Base-by-base conservation (phyloP, 1,140 invertebrate species). In the Pseudomyrmex concolor region DNA sequence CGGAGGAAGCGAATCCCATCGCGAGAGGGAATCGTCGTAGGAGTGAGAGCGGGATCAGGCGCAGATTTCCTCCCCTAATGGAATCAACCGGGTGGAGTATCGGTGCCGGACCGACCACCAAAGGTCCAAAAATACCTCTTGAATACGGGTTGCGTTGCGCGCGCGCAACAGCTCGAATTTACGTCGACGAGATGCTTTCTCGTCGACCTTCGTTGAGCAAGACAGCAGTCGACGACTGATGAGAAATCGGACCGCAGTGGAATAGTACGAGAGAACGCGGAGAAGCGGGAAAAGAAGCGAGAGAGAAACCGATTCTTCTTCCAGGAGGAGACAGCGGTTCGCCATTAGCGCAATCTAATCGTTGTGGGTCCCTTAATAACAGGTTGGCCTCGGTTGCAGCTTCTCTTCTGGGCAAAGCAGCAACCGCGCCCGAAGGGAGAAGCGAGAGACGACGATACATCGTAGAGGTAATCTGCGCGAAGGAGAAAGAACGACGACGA, bases 291-390 rank as follows among this genome's bases (percentile, higher is more conserved):
- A 71, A 67, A 83, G 72, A 72, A 60, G 81, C 7, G 67, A 70
- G 72, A 34, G 34, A 34, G 5, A 15, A 67, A 73, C 64, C 68
- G 84, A 86, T 87, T 84, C 84, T 87, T 85, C 68, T 57, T 72
- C 25, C 55, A 51, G 55, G 55, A 85, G 59, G 82, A 90, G 86
- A 89, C 89, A 89, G 86, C 88, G 88, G 89, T 89, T 89, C 89
- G 88, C 89, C 89, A 89, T 89, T 89, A 89, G 86, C 88, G 86
- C 89, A 89, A 89, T 89, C 89, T 89, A 89, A 89, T 89, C 89
- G 89, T 74, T 85, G 62, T 78, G 71, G 88, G 85, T 89, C 86
- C 88, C 89, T 89, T 89, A 89, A 89, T 89, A 89, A 89, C 89
- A 89, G 89, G 89, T 89, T 87, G 84, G 83, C 67, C 85, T 72